Evolutionary conservation across 35 echinoderm and acorn worm species (phyloP), one percentile per base, ranked within the genome.

Genomic region (Holothuria glaberrima): DNA sequence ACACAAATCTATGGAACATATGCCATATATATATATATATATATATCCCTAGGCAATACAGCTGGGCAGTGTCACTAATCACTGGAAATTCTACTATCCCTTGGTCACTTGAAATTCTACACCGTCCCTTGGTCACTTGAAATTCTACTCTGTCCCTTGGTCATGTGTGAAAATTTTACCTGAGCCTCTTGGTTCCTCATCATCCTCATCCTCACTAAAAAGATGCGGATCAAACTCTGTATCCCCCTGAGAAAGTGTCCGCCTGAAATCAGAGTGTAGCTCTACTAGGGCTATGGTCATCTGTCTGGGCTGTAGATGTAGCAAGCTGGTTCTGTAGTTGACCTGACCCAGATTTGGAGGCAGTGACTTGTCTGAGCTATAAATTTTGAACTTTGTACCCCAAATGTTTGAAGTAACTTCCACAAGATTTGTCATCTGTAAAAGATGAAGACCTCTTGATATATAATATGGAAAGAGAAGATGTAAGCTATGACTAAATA

Each of bases 381-480:
- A 93, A 50, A 98, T 94, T 88, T 98, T 98, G 76, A 98, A 98
- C 68, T 98, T 98, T 0, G 96, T 98, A 38, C 96, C 96, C 96
- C 96, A 98, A 75, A 98, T 98, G 63, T 98, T 98, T 63, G 96
- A 98, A 6, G 96, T 98, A 16, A 98, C 96, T 54, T 91, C 96
- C 36, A 98, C 93, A 29, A 98, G 70, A 13, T 88, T 84, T 29
- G 89, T 93, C 86, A 88, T 86, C 96, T 98, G 87, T 18, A 66
- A 80, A 54, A 54, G 50, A 54, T 54, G 12, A 12, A 54, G 5
- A n/a, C n/a, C n/a, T n/a, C n/a, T n/a, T n/a, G n/a, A n/a, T n/a
- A n/a, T n/a, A n/a, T n/a, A n/a, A n/a, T n/a, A n/a, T n/a, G n/a
- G n/a, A n/a, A n/a, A n/a, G n/a, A n/a, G n/a, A n/a, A n/a, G n/a